Evolutionary conservation across 2,113 vertebrate genomes (phyloP), one percentile per base, ranked within the genome.

Genomic region (Sarotherodon lohbergeri): DNA sequence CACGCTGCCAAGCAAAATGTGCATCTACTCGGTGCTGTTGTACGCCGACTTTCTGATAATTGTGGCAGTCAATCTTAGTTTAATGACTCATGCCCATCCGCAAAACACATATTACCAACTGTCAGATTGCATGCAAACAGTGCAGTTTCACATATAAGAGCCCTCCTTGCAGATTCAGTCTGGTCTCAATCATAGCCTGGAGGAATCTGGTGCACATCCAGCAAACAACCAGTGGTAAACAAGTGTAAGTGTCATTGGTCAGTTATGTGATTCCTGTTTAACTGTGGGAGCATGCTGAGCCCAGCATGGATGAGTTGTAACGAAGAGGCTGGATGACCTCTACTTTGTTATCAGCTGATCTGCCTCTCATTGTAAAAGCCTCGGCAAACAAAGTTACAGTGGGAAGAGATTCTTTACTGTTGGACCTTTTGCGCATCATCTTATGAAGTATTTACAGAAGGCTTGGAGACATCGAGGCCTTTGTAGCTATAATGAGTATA

Each of bases 371-470:
- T 88, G 87, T 92, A 41, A 79, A 88, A 91, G 86, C 54, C 55
- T 87, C 81, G 48, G 48, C 83, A 86, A 87, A 89, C 73, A 73
- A 66, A 29, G 48, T 50, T 56, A 83, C 80, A 89, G 36, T 66
- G 81, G 88, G 76, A 36, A 8, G 84, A 17, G 10, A 73, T 39
- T 89, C 48, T 88, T 50, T 3, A 39, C 52, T 55, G 71, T 90
- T 52, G 83, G 59, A 85, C 80, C 66, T 43, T 80, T 73, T 32
- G 66, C n/a, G 78, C 61, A 91, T 84, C 80, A 61, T 90, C 80
- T 78, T 82, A 90, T 89, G 22, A 84, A 36, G 24, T 86, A 80
- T 91, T 90, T 87, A 87, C 80, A 88, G 43, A 87, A 83, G 81
- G 66, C 84, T 61, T n/a, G 3, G n/a, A 68, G 6, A 52, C 48